Evolutionary conservation across 2,888 invertebrate species (phyloP).

Genomic region (Selenia dentaria): DNA sequence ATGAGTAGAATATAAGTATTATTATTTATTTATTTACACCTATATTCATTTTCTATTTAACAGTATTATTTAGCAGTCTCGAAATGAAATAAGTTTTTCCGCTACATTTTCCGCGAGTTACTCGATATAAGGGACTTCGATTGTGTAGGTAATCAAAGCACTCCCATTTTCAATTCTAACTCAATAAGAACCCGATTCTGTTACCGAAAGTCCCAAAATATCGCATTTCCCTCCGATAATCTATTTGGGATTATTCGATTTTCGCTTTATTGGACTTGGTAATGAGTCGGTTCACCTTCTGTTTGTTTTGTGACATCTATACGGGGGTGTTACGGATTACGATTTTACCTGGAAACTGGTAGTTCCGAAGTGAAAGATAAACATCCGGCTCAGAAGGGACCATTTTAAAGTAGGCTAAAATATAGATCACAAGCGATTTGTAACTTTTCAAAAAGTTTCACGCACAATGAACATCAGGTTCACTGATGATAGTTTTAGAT

Average conservation of each 20-base stretch:
- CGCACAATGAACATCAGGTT: too few species aligned
- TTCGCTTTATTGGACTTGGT: conserved; percentile 42
- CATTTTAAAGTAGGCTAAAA: too few species aligned
- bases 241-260: conserved; percentile 35
- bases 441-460: too few species aligned
- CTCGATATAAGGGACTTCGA: conserved; percentile 6
- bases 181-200: conserved; percentile 13
- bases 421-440: too few species aligned
- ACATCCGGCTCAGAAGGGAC: too few species aligned
- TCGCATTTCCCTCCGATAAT: conserved; percentile 28
- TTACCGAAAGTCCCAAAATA: conserved; percentile 15
- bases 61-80: too few species aligned
- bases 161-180: conserved; percentile 19
- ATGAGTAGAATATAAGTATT: too few species aligned
- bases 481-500: too few species aligned
- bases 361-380: too few species aligned
- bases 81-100: too few species aligned
- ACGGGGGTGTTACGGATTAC: conserved; percentile 6
- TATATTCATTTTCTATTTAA: too few species aligned
- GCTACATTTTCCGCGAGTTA: not conserved
- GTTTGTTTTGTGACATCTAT: conserved; percentile 23
- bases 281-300: conserved; percentile 40
- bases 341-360: conserved; percentile 7
- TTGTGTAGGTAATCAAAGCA: conserved; percentile 14
- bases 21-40: too few species aligned